A percentile compares a stretch with the other conserved stretches of the same genome.
Evolutionary conservation across 1,140 invertebrate genomes (phyloP).

Genomic region (Trachelipus rathkii): DNA sequence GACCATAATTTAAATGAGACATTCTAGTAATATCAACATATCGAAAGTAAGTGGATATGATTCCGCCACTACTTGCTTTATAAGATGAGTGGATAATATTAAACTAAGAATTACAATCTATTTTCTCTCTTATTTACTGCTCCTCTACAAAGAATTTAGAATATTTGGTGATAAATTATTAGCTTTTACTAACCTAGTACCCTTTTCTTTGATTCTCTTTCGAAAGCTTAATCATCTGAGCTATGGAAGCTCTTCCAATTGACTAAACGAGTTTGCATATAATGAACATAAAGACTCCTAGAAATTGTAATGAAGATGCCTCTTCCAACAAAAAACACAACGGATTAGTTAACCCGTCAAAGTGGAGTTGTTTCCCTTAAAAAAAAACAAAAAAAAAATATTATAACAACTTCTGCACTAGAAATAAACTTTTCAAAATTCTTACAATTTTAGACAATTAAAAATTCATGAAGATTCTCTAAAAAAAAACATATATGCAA

Average conservation of each 20-base stretch:
- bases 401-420: too few relatives aligned
- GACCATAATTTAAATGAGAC: too few relatives aligned
- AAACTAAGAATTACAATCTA: too few relatives aligned
- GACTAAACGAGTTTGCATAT: conserved; percentile 64
- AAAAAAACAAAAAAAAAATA: too few relatives aligned
- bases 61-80: too few relatives aligned
- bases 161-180: too few relatives aligned
- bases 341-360: conserved; percentile 38
- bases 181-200: background rate
- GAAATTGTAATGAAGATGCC: conserved; percentile 34
- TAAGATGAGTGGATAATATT: too few relatives aligned
- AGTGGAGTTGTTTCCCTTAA: conserved; percentile 39
- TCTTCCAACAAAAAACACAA: conserved; percentile 35
- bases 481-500: background rate
- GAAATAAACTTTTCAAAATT: background rate
- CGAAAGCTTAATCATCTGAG: conserved; percentile 51
- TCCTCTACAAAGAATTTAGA: too few relatives aligned
- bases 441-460: background rate
- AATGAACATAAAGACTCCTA: conserved; percentile 35
- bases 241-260: conserved; percentile 73
- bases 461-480: background rate
- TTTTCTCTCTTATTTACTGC: too few relatives aligned
- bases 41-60: too few relatives aligned
- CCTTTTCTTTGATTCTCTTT: conserved; percentile 17
- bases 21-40: too few relatives aligned